A percentile compares a stretch with the other conserved stretches of the same genome.
phyloP scores from a whole-genome alignment of 92 coral and sea anemone species.

The Epizoanthus ramosus region DNA sequence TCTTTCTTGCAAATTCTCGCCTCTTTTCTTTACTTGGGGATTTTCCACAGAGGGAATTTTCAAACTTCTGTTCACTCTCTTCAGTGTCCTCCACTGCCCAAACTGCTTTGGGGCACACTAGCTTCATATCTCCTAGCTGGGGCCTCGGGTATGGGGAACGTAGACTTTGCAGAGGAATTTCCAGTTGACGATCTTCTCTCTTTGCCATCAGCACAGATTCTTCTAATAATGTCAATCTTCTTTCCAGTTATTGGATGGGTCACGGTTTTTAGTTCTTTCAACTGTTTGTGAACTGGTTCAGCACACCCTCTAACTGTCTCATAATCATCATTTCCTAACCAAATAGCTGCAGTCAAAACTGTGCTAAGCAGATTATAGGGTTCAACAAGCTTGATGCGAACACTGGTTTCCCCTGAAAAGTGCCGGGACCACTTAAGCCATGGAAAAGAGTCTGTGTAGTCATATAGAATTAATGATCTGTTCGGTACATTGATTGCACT shows the following conservation, averaged over 20 bases:
- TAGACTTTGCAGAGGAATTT: constrained; percentile 60
- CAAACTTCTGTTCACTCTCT: constrained; percentile 30
- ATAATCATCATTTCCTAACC: constrained; percentile 63
- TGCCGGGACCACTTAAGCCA: constrained; percentile 71
- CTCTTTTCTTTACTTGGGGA: constrained; percentile 48
- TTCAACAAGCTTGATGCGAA: constrained; percentile 58
- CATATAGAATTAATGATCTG: constrained; percentile 30
- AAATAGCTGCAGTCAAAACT: too few relatives aligned
- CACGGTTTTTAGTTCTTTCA: constrained; percentile 35
- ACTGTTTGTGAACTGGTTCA: constrained; percentile 48
- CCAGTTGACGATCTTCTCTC: constrained; percentile 55
- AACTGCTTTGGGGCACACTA: constrained; percentile 55
- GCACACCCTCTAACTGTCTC: constrained; percentile 54
- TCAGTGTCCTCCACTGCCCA: constrained; percentile 46
- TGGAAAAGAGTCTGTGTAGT: constrained; percentile 61
- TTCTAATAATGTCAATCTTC: constrained; percentile 36
- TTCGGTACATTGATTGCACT: constrained; percentile 49
- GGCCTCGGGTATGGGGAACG: constrained; percentile 63
- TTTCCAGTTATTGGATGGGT: constrained; percentile 29
- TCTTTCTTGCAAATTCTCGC: constrained; percentile 56
- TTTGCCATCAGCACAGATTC: constrained; percentile 63
- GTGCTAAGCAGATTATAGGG: constrained; percentile 48
- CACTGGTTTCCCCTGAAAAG: constrained; percentile 58
- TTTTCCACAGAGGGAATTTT: constrained; percentile 34
- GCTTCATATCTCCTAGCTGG: constrained; percentile 60